phyloP scores from a whole-genome alignment of 2,797 vertebrate species.

The Halcyon leucocephala region DNA sequence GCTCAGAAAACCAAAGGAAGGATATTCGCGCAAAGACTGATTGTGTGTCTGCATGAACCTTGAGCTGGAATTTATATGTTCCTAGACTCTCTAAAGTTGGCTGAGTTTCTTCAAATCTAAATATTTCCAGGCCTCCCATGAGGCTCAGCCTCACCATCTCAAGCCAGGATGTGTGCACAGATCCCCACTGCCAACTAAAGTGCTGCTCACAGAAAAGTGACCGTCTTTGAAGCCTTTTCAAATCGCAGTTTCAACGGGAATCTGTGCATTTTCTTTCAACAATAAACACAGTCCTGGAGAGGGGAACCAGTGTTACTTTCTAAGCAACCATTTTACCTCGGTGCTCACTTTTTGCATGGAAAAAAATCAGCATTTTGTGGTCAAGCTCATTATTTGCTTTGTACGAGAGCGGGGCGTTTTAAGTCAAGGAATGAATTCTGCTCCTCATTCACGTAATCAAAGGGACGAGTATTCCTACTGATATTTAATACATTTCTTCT shows the following conservation, averaged over 20 bases:
- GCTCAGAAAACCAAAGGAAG: neutral
- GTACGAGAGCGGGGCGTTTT: neutral
- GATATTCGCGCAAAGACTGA: neutral
- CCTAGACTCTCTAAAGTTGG: neutral
- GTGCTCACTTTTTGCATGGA: neutral
- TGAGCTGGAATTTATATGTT: neutral
- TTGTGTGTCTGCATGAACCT: neutral
- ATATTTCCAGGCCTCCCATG: fast-evolving
- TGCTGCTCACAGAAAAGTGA: neutral
- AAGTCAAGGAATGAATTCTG: slow-evolving; percentile 23
- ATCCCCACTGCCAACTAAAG: neutral
- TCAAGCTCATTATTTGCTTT: slow-evolving; percentile 42
- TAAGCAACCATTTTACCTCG: neutral
- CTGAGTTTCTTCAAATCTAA: neutral
- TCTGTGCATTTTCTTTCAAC: neutral
- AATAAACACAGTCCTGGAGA: neutral
- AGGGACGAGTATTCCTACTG: slow-evolving; percentile 51
- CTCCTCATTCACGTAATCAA: slow-evolving; percentile 59
- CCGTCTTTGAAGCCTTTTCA: neutral
- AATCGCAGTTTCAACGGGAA: neutral
- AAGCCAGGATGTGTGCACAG: neutral
- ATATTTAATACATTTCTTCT: slow-evolving; percentile 69
- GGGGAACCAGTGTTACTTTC: neutral
- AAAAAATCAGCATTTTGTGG: neutral
- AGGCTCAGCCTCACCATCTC: neutral